Evolutionary conservation across 2,888 invertebrate genomes (phyloP), one percentile per base, ranked within the genome.

Genomic region (Himalopsyche anomala): DNA sequence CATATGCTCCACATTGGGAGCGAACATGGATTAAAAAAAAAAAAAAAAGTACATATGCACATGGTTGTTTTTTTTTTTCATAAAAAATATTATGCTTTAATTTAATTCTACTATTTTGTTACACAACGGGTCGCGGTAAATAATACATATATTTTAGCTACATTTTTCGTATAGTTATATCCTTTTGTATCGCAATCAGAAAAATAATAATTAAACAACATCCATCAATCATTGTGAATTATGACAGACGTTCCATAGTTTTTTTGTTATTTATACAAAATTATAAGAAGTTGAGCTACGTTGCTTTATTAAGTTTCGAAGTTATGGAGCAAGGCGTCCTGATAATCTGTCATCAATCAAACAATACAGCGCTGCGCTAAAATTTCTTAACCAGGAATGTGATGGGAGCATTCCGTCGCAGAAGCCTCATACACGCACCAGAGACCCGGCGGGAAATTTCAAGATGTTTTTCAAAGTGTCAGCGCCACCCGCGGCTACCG

Each of bases 391-490:
- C 15, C 74, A 38, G 74, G 74, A 74, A 74, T 74, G 74, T 36
- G 74, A 74, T 74, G 38, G 38, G 15, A 36, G 74, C 74, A 74
- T 74, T 74, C 74, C 74, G 38, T 36, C 28, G 12, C 28, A 74
- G 38, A 9, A 62, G 28, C 62, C 74, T 12, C 12, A 74, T 9
- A 74, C 74, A 74, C 69, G 4, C 38, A 38, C 36, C 4, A 38
- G 38, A 36, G 36, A 36, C 36, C 38, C 12, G 74, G 36, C 38
- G 74, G 36, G 38, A 62, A 62, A 28, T 11, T 82, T 56, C 80
- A 84, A 28, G 42, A 87, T 87, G 87, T 87, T 86, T 42, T 85
- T 87, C 87, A 84, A 85, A 85, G 56, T 79, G 36, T 36, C 86
- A 42, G 55, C 83, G 51, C 40, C 82, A 15, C 79, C 55, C 12